Evolutionary conservation across 2,888 invertebrate genomes (phyloP).

Genomic region (Nemurella pictetii): DNA sequence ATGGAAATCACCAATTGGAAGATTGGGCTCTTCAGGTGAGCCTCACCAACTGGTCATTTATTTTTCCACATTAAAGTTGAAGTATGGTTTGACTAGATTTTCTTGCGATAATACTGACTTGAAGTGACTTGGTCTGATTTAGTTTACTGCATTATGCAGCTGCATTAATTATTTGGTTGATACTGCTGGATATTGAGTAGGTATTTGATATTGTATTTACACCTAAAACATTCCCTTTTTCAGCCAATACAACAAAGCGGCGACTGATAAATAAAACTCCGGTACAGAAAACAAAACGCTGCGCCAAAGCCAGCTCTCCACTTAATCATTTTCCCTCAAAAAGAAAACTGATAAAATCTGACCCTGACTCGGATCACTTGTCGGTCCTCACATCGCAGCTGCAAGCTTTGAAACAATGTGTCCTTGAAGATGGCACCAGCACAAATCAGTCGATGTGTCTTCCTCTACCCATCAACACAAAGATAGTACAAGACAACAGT

Average conservation of each 20-base stretch:
- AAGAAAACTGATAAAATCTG: conserved; percentile 18
- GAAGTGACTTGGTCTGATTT: background rate
- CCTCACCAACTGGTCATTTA: background rate
- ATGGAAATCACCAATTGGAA: conserved; percentile 12
- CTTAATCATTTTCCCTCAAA: conserved; percentile 14
- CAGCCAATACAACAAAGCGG: background rate
- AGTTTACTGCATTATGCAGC: background rate
- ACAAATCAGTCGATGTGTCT: background rate
- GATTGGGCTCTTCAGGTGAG: background rate
- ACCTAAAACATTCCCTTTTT: background rate
- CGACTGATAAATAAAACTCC: background rate
- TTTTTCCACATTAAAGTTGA: background rate
- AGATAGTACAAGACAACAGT: background rate
- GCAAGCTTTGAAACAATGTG: background rate
- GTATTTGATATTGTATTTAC: background rate
- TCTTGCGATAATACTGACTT: background rate
- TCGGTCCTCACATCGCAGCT: background rate
- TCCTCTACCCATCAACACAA: background rate
- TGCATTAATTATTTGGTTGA: background rate
- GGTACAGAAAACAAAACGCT: background rate
- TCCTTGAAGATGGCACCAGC: background rate
- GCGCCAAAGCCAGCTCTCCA: conserved; percentile 4
- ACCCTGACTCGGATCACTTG: background rate
- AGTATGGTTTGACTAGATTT: background rate
- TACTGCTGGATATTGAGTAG: background rate